Conservation (phyloP, 2,888 invertebrate genomes). For the Epirrita christyi region DNA sequence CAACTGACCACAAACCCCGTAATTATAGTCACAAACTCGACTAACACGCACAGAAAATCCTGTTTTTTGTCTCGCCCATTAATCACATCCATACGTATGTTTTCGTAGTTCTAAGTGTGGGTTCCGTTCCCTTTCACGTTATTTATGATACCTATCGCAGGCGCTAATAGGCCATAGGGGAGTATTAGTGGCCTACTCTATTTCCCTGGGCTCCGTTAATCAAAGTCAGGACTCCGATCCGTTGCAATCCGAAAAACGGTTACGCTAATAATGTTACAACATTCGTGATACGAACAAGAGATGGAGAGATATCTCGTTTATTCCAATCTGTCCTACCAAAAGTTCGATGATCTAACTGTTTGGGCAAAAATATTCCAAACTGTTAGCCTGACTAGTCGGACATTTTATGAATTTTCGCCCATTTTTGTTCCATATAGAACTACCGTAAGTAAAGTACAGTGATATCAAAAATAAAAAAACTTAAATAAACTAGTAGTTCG, state of each 20-base stretch:
- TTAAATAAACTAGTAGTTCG: no score
- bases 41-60: conserved; percentile 10
- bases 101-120: conserved; percentile 36
- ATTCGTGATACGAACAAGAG: conserved; percentile 21
- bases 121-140: conserved; percentile 34
- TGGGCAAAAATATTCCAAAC: no score
- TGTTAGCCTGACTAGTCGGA: no score
- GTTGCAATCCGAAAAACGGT: conserved; percentile 33
- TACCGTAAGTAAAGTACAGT: no score
- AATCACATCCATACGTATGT: conserved; percentile 37
- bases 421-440: no score
- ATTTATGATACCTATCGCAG: conserved; percentile 39
- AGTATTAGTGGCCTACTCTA: conserved; percentile 42
- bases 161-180: conserved; percentile 41
- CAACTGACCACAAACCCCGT: neutral
- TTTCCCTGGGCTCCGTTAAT: conserved; percentile 37
- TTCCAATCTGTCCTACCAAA: no score
- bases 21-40: neutral
- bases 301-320: no score
- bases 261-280: no score
- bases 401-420: no score
- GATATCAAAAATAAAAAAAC: no score
- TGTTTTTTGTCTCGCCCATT: conserved; percentile 31
- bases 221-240: conserved; percentile 34
- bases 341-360: no score